Conservation (phyloP, 2,888 invertebrate species). For the Campaea margaritaria region DNA sequence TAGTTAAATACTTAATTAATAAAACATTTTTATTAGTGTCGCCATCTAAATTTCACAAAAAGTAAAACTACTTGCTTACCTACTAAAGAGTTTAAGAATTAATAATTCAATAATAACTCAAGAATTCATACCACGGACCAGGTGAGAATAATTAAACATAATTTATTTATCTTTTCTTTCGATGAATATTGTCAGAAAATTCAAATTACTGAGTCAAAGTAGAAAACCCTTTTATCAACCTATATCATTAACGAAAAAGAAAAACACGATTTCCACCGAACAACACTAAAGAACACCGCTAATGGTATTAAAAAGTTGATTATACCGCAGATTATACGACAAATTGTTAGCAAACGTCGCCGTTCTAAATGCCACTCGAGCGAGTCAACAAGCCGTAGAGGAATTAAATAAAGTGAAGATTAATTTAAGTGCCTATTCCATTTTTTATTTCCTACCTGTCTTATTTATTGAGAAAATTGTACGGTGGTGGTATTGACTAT, state of each 20-base stretch:
- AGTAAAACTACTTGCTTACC: no score
- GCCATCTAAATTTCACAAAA: no score
- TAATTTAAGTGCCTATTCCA: constrained; percentile 30
- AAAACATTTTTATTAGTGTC: no score
- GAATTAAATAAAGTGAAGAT: constrained; percentile 46
- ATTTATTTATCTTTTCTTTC: no score
- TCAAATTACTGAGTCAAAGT: not conserved
- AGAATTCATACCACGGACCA: no score
- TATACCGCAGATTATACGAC: constrained; percentile 61
- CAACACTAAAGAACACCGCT: constrained; percentile 37
- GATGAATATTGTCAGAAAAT: no score
- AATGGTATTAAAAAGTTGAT: constrained; percentile 71
- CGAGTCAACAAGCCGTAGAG: constrained; percentile 58
- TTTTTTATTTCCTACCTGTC: constrained; percentile 22
- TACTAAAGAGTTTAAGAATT: no score
- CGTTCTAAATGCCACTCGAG: constrained; percentile 55
- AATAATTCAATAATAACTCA: no score
- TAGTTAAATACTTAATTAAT: no score
- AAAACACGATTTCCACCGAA: constrained; percentile 12
- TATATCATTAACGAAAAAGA: constrained; percentile 8
- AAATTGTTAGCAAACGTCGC: constrained; percentile 65
- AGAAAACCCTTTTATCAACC: not conserved
- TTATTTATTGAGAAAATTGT: constrained; percentile 22
- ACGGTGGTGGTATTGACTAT: constrained; percentile 1
- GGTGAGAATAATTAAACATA: no score